Conservation (phyloP, 2,113 vertebrate genomes). For the Sardina pilchardus region DNA sequence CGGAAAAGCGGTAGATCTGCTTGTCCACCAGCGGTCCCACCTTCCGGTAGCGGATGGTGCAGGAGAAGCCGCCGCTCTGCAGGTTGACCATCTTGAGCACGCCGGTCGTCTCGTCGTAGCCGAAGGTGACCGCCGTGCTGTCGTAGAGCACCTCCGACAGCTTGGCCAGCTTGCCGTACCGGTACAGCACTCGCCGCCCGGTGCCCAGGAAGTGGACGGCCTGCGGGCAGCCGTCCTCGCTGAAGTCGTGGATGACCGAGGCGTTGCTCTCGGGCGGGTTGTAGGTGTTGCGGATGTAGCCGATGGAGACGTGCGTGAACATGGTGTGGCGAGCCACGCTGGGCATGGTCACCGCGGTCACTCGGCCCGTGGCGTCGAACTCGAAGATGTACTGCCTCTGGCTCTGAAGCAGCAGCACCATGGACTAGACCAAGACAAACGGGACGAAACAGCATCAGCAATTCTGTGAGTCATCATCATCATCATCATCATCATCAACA, state of each 20-base stretch:
- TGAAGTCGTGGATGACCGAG: conserved; percentile 95
- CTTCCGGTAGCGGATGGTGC: conserved; percentile 95
- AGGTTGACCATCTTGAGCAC: conserved; percentile 98
- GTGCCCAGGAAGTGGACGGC: conserved; percentile 89
- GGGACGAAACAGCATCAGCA: not conserved
- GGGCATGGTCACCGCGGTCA: conserved; percentile 96
- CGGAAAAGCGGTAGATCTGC: conserved; percentile 96
- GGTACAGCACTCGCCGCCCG: conserved; percentile 94
- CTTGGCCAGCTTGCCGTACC: conserved; percentile 95
- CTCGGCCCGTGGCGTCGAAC: conserved; percentile 87
- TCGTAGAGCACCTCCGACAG: conserved; percentile 93
- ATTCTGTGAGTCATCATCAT: conserved; percentile 9
- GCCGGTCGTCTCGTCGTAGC: conserved; percentile 93
- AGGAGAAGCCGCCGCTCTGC: conserved; percentile 95
- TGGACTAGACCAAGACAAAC: conserved; percentile 75
- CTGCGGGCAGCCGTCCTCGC: conserved; percentile 88
- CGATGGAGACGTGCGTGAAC: conserved; percentile 93
- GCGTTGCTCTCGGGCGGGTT: conserved; percentile 97
- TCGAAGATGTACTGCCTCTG: conserved; percentile 97
- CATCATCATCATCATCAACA: conserved; percentile 19
- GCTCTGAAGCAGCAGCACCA: conserved; percentile 96
- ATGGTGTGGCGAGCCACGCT: conserved; percentile 97
- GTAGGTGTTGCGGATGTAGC: conserved; percentile 96
- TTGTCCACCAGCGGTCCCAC: conserved; percentile 96
- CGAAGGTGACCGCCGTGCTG: conserved; percentile 92